Conservation (phyloP, 2,797 vertebrate genomes). For the Salarias fasciatus region DNA sequence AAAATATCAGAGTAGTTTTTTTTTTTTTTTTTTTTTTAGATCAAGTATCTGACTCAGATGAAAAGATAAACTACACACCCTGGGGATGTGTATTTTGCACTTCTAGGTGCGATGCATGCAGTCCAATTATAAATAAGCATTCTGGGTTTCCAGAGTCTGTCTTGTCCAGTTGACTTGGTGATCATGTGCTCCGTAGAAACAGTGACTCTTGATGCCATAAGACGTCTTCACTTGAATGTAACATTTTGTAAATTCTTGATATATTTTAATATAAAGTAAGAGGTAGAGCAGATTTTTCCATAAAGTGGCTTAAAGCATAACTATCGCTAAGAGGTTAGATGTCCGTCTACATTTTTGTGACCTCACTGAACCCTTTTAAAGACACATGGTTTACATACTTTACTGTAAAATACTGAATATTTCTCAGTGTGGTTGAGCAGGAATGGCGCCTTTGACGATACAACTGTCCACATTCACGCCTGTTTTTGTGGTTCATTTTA, state of each 20-base stretch:
- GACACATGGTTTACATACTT: constrained; percentile 14
- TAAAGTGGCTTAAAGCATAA: constrained; percentile 32
- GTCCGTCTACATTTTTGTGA: constrained; percentile 45
- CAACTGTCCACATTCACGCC: too few relatives aligned
- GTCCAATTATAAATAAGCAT: constrained; percentile 6
- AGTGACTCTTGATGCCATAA: constrained; percentile 39
- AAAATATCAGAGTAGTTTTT: too few relatives aligned
- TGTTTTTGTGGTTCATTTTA: constrained; percentile 4
- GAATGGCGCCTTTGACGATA: too few relatives aligned
- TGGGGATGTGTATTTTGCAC: too few relatives aligned
- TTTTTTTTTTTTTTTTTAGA: too few relatives aligned
- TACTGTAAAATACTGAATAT: too few relatives aligned
- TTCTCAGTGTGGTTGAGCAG: too few relatives aligned
- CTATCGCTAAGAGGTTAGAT: constrained; percentile 21
- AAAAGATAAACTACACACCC: too few relatives aligned
- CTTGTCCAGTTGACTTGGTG: constrained; percentile 30
- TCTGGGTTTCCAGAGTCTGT: constrained; percentile 30
- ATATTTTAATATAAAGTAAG: constrained; percentile 52
- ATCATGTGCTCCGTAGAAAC: constrained; percentile 25
- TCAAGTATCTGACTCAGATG: too few relatives aligned
- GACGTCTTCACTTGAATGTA: constrained; percentile 52
- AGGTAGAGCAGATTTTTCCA: constrained; percentile 6
- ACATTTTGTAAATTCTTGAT: constrained; percentile 23
- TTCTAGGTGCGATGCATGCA: too few relatives aligned
- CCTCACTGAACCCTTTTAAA: constrained; percentile 38